These are phyloP conservation scores for Protonemura montana DNA, from an alignment of 2,888 invertebrate genomes.

Conservation along the genomic window DNA sequence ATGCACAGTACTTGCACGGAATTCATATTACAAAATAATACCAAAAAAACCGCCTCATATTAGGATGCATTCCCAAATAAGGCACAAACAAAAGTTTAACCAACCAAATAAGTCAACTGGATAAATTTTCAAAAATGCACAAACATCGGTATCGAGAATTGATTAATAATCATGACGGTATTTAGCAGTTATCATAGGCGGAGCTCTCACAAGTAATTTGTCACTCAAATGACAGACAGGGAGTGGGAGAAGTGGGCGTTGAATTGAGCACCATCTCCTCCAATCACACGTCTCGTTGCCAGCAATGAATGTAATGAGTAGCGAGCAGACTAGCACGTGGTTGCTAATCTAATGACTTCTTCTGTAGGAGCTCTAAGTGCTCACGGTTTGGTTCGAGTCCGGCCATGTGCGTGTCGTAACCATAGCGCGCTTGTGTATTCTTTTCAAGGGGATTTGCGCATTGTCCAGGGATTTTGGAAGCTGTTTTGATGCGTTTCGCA, in stretches of 20 bases:
- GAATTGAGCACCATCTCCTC: neutral
- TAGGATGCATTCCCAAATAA: neutral
- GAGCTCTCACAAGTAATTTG: constrained; percentile 44
- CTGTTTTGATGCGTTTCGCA: neutral
- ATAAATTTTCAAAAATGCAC: neutral
- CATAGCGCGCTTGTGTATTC: neutral
- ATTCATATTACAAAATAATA: neutral
- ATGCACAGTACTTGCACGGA: neutral
- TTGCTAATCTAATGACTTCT: neutral
- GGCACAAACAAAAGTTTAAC: neutral
- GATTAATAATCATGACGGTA: neutral
- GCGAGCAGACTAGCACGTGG: neutral
- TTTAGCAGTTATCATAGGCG: constrained; percentile 38
- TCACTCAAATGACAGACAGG: constrained; percentile 44
- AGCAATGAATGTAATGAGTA: constrained; percentile 19
- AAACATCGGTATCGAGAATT: neutral
- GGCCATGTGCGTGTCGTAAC: neutral
- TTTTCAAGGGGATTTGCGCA: constrained; percentile 1
- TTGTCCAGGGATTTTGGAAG: neutral
- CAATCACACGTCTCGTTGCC: neutral
- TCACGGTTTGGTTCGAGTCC: no score
- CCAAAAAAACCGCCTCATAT: neutral
- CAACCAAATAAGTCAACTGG: neutral
- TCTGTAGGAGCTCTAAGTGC: neutral
- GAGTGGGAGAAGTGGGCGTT: constrained; percentile 24